Conservation (phyloP, 35 echinoderm and acorn worm genomes). For the Lytechinus variegatus region DNA sequence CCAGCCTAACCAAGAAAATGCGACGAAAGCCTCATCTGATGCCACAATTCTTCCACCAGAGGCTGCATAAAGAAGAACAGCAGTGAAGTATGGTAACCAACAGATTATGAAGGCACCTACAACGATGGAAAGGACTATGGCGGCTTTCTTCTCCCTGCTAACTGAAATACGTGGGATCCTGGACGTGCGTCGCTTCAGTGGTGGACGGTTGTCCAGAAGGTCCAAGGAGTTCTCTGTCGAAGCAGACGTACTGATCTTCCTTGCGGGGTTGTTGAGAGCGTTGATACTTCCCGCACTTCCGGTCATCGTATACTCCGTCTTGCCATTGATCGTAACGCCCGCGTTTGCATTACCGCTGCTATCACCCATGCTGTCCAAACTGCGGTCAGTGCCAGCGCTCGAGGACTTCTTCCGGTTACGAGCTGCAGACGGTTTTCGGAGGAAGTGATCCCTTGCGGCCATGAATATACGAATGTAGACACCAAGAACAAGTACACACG, state of each 20-base stretch:
- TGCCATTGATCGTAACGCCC: constrained; percentile 45
- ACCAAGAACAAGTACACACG: constrained; percentile 57
- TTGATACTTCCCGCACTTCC: not conserved
- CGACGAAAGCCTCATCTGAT: constrained; percentile 48
- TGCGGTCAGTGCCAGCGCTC: constrained; percentile 52
- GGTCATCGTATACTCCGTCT: not conserved
- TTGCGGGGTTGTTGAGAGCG: not conserved
- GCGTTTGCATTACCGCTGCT: constrained; percentile 76
- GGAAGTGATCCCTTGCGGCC: constrained; percentile 55
- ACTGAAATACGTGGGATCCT: constrained; percentile 52
- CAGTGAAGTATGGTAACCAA: constrained; percentile 86
- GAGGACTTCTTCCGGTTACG: constrained; percentile 63
- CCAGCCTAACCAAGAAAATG: constrained; percentile 80
- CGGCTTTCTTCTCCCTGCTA: constrained; percentile 64
- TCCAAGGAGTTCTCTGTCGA: constrained; percentile 26
- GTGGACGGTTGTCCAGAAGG: not conserved
- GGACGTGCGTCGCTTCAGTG: constrained; percentile 18
- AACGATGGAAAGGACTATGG: constrained; percentile 68
- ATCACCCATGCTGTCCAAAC: constrained; percentile 63
- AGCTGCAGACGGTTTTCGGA: constrained; percentile 43
- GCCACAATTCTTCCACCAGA: constrained; percentile 1
- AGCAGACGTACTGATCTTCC: constrained; percentile 29
- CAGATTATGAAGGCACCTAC: constrained; percentile 81
- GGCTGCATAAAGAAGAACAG: constrained; percentile 61
- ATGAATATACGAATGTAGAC: constrained; percentile 70